Evolutionary conservation across 1,140 invertebrate genomes (phyloP).

Genomic region (Probaryconus sp.): DNA sequence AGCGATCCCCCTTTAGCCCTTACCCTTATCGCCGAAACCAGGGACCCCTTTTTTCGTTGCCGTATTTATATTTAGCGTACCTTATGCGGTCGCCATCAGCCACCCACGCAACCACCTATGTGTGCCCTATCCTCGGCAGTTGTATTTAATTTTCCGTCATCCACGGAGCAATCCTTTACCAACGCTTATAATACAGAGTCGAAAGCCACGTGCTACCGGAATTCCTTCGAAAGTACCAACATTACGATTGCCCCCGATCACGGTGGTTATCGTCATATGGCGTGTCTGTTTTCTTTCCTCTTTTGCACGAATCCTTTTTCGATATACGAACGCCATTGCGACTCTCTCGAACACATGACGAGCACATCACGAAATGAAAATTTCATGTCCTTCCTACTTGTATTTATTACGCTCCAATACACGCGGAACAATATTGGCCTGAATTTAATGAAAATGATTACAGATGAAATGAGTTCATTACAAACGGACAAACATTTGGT

Average conservation of each 20-base stretch:
- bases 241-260: conserved; percentile 51
- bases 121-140: conserved; percentile 33
- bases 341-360: conserved; percentile 33
- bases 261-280: conserved; percentile 59
- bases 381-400: not conserved
- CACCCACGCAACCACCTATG: conserved; percentile 50
- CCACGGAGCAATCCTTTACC: conserved; percentile 51
- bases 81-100: conserved; percentile 46
- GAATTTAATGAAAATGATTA: no score
- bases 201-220: conserved; percentile 48
- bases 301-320: conserved; percentile 35
- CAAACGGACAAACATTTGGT: no score
- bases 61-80: conserved; percentile 51
- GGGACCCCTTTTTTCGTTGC: conserved; percentile 33
- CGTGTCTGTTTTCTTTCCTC: conserved; percentile 19
- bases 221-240: conserved; percentile 52
- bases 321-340: conserved; percentile 5
- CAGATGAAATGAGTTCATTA: no score
- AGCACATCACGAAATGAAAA: conserved; percentile 13
- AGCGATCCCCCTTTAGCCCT: conserved; percentile 2
- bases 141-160: conserved; percentile 55
- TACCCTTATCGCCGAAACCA: not conserved
- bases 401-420: conserved; percentile 15
- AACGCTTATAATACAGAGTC: conserved; percentile 29
- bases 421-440: no score